Evolutionary conservation across 2,113 vertebrate genomes (phyloP).

Genomic region (Papio anubis): DNA sequence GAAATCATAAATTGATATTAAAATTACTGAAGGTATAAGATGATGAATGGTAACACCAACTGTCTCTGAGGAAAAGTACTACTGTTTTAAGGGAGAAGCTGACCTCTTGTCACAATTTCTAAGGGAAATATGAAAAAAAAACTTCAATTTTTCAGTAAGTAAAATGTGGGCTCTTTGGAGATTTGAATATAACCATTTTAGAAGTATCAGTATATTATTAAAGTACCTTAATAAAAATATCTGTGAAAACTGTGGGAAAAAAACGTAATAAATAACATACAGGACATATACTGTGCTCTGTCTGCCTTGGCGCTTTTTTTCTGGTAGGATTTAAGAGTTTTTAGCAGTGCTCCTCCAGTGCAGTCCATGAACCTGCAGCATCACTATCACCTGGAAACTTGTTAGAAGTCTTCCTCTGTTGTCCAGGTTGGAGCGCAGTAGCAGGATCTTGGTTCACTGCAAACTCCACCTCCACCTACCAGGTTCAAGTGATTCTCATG

Average conservation of each 20-base stretch:
- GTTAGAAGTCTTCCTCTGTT: neutral
- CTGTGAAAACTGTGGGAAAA: neutral
- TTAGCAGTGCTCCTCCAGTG: neutral
- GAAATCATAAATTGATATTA: neutral
- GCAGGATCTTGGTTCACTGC: too few species aligned
- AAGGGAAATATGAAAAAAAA: neutral
- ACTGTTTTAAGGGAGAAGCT: neutral
- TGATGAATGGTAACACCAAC: neutral
- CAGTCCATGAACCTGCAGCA: neutral
- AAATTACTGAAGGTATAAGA: neutral
- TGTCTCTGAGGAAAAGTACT: neutral
- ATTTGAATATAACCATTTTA: neutral
- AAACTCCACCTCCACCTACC: too few species aligned
- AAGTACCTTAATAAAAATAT: neutral
- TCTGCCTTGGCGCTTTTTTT: neutral
- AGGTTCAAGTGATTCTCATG: too few species aligned
- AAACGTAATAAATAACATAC: neutral
- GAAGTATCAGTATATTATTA: neutral
- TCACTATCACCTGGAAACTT: neutral
- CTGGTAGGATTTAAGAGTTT: neutral
- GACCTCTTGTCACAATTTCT: neutral
- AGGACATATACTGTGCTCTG: neutral
- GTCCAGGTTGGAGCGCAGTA: too few species aligned
- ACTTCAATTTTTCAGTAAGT: neutral
- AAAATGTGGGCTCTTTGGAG: neutral